Conservation (phyloP, 2,113 vertebrate species). For the Hypanus sabinus region DNA sequence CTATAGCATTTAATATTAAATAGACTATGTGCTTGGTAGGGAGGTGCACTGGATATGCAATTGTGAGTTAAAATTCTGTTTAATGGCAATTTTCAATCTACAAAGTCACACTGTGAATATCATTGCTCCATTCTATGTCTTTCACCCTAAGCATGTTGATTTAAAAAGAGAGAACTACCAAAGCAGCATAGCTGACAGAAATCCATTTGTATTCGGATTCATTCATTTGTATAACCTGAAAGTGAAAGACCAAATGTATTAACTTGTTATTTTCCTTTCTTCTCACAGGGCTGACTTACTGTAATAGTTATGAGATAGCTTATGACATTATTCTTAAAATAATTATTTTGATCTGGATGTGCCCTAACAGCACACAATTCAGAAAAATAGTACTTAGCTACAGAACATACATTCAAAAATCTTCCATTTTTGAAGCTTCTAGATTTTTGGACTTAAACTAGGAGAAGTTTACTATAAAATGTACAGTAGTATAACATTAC, state of each 20-base stretch:
- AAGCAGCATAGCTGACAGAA: not conserved
- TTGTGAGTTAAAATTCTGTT: too few species aligned
- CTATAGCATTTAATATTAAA: too few species aligned
- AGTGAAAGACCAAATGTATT: not conserved
- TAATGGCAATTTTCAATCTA: too few species aligned
- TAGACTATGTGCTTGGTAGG: too few species aligned
- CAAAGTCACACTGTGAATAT: too few species aligned
- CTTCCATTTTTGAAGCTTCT: not conserved
- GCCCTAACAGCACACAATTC: not conserved
- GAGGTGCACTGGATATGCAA: too few species aligned
- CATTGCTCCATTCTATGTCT: not conserved
- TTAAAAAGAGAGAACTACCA: not conserved
- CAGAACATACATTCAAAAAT: not conserved
- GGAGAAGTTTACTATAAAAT: not conserved
- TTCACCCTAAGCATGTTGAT: not conserved
- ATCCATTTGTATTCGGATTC: not conserved
- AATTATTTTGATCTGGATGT: slow-evolving; percentile 3
- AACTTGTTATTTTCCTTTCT: not conserved
- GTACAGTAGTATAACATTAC: not conserved
- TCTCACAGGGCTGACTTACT: not conserved
- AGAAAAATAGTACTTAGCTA: not conserved
- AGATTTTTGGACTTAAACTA: not conserved
- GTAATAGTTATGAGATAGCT: not conserved
- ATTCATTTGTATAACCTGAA: not conserved
- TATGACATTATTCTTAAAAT: not conserved